These are phyloP conservation scores for Cyprinodon diabolis DNA, from an alignment of 2,797 vertebrate genomes.

Conservation along the genomic window DNA sequence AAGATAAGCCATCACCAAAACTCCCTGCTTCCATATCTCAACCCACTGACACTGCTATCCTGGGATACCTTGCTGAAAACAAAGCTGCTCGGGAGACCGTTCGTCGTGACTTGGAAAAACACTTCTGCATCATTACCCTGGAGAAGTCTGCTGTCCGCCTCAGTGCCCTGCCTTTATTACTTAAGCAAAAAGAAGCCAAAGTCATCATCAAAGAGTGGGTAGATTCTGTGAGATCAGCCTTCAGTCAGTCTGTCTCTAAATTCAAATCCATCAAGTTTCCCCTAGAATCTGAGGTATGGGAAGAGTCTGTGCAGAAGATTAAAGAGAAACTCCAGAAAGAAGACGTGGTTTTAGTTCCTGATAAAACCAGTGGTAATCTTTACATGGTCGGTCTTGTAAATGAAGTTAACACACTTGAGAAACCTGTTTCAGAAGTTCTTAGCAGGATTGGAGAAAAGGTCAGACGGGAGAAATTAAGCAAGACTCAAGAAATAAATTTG, in stretches of 20 bases:
- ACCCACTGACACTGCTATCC: conserved; percentile 71
- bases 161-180: conserved; percentile 72
- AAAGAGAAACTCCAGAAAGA: conserved; percentile 36
- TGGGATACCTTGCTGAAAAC: conserved; percentile 75
- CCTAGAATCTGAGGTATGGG: conserved; percentile 73
- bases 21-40: conserved; percentile 78
- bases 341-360: conserved; percentile 70
- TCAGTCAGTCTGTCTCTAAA: conserved; percentile 69
- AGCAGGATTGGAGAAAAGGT: conserved; percentile 59
- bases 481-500: conserved; percentile 65
- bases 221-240: conserved; percentile 59
- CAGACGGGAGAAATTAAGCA: conserved; percentile 69
- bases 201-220: conserved; percentile 79
- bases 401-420: conserved; percentile 64
- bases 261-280: conserved; percentile 69
- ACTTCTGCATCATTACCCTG: conserved; percentile 75
- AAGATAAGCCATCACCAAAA: conserved; percentile 80
- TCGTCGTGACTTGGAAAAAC: conserved; percentile 63
- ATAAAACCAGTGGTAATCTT: conserved; percentile 50
- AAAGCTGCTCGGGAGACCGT: conserved; percentile 55
- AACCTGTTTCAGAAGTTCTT: conserved; percentile 57
- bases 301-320: conserved; percentile 67
- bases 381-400: conserved; percentile 77
- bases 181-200: conserved; percentile 69
- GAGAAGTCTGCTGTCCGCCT: conserved; percentile 67